Evolutionary conservation across 2,888 invertebrate genomes (phyloP).

Genomic region (Nymphalis c-album): DNA sequence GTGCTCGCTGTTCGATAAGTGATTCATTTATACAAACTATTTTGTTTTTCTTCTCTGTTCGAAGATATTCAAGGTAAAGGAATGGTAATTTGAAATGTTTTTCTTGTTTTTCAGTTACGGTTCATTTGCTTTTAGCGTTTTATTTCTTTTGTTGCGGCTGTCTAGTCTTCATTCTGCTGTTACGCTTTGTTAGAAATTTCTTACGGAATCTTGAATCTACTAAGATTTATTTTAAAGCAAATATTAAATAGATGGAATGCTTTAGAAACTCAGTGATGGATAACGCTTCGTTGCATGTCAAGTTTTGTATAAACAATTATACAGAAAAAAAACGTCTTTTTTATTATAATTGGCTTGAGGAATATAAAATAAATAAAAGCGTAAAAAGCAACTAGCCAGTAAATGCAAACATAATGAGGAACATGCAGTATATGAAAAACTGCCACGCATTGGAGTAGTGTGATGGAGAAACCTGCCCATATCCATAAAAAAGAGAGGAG

Average conservation of each 20-base stretch:
- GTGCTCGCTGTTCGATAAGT: not conserved
- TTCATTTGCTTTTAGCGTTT: constrained; percentile 30
- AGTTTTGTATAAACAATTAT: too few relatives aligned
- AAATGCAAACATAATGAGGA: too few relatives aligned
- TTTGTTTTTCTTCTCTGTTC: constrained; percentile 9
- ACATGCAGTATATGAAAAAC: too few relatives aligned
- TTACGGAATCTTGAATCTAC: not conserved
- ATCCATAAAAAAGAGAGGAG: too few relatives aligned
- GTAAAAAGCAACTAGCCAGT: too few relatives aligned
- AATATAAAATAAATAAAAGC: too few relatives aligned
- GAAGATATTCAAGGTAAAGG: constrained; percentile 12
- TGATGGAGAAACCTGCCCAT: too few relatives aligned
- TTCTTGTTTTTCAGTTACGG: constrained; percentile 28
- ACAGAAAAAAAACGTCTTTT: too few relatives aligned
- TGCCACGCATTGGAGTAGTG: too few relatives aligned
- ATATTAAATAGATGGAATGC: not conserved
- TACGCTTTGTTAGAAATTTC: constrained; percentile 26
- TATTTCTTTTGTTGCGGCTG: constrained; percentile 29
- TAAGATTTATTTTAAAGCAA: constrained; percentile 3
- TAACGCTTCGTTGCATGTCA: not conserved
- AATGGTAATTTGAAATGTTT: constrained; percentile 33
- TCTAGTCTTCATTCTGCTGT: constrained; percentile 24
- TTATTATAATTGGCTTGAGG: too few relatives aligned
- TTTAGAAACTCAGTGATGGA: not conserved
- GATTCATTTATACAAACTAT: constrained; percentile 6